These are phyloP conservation scores for Pristiophorus japonicus DNA, from an alignment of 2,113 vertebrate species.

Conservation along the genomic window DNA sequence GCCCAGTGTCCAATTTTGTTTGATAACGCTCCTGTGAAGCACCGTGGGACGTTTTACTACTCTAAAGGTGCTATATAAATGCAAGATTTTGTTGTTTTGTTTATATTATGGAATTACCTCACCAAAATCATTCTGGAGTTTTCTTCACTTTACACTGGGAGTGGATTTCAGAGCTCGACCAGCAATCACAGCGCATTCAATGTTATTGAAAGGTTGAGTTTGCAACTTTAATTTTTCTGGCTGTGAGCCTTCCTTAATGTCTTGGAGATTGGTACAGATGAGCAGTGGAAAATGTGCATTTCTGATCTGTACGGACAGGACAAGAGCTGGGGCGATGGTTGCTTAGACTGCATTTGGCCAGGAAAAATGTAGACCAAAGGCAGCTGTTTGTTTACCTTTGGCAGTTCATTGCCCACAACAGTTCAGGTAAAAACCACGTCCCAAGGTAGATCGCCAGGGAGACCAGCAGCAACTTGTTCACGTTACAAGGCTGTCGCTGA, in stretches of 20 bases:
- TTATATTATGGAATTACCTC: not conserved
- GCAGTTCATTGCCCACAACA: too few species aligned
- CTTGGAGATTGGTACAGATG: not conserved
- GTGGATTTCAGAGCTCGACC: not conserved
- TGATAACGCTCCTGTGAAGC: too few species aligned
- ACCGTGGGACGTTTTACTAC: too few species aligned
- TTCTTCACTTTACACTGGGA: not conserved
- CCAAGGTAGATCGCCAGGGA: too few species aligned
- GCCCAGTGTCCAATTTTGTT: too few species aligned
- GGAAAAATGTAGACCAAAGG: too few species aligned
- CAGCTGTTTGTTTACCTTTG: too few species aligned
- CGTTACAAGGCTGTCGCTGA: too few species aligned
- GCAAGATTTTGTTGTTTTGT: not conserved
- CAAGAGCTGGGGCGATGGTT: not conserved
- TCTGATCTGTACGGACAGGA: not conserved
- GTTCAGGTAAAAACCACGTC: too few species aligned
- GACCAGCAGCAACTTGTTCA: too few species aligned
- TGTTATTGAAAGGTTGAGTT: not conserved
- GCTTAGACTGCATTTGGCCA: too few species aligned
- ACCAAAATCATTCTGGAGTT: not conserved
- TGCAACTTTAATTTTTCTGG: not conserved
- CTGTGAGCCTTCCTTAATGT: not conserved
- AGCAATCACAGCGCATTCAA: not conserved
- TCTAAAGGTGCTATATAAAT: too few species aligned
- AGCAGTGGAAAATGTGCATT: not conserved